Base-by-base conservation (phyloP, 1,140 invertebrate species). In the Rhyzopertha dominica region DNA sequence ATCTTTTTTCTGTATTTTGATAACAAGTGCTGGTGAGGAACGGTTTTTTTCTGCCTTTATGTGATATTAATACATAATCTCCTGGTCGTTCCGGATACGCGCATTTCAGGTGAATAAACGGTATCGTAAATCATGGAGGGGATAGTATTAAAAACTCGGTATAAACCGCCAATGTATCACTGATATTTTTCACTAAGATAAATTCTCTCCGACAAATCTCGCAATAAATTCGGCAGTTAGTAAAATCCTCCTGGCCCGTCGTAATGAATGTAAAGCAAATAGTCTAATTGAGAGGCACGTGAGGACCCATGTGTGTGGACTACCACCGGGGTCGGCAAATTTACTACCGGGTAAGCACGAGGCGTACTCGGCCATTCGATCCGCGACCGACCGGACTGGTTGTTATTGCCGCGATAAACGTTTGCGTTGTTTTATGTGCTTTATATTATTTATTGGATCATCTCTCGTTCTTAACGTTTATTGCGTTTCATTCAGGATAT, bases 191-290 rank as follows among this genome's bases (percentile, higher is more conserved):
- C 52, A 53, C 55, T 49, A 50, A 53, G 45, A 58, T 58, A 55
- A 54, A 55, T 58, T 54, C 44, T 43, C 39, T 38, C 40, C 37
- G 55, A 51, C 53, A 53, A 51, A 52, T 59, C 54, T 52, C 50
- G 49, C 55, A 51, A 59, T 59, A 59, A 59, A 59, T 58, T 54
- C 53, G 54, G 47, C 58, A 59, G 58, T 59, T 59, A 55, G 58
- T 59, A 59, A 59, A 59, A 59, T 55, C 54, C 55, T 56, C 48
- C 49, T 53, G 47, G 54, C 46, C 43, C 29, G 43, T 55, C 30
- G 43, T 52, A 54, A 55, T 52, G 49, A 55, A 55, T 55, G 50
- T 52, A 55, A 51, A 49, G 47, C 47, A 49, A 49, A 49, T 49
- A 49, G 47, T 49, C 47, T 45, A 49, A 49, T 45, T 49, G 47